Conservation (phyloP, 2,888 invertebrate genomes). For the Leucophenga montana region DNA sequence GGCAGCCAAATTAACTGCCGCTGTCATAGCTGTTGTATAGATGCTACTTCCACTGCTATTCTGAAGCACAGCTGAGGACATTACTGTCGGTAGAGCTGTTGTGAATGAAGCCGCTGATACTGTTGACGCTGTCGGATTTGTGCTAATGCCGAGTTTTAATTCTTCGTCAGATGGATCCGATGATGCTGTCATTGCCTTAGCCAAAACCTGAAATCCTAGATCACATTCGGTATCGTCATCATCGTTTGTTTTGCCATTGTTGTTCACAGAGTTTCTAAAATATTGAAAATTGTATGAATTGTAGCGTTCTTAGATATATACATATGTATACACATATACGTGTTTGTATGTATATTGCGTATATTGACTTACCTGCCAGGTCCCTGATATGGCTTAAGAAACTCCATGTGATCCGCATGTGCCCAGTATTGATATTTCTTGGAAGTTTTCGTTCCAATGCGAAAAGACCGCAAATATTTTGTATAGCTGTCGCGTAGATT, state of each 20-base stretch:
- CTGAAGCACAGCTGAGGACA: slow-evolving; percentile 30
- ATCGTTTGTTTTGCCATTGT: slow-evolving; percentile 60
- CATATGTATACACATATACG: not conserved
- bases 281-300: not conserved
- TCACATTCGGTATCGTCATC: slow-evolving; percentile 71
- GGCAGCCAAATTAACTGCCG: slow-evolving; percentile 41
- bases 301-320: not conserved
- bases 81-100: slow-evolving; percentile 28
- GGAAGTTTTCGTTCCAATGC: slow-evolving; percentile 72
- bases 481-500: slow-evolving; percentile 73
- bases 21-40: slow-evolving; percentile 40
- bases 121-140: slow-evolving; percentile 33
- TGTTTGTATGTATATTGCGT: too few species aligned
- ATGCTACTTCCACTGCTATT: not conserved
- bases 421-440: slow-evolving; percentile 73
- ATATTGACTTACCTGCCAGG: slow-evolving; percentile 69
- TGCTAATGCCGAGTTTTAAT: slow-evolving; percentile 55
- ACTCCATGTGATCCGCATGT: slow-evolving; percentile 73
- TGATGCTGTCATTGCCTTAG: slow-evolving; percentile 55
- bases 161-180: slow-evolving; percentile 56
- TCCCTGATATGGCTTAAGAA: slow-evolving; percentile 71
- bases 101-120: slow-evolving; percentile 30
- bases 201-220: slow-evolving; percentile 69
- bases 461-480: slow-evolving; percentile 72
- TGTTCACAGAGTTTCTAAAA: slow-evolving; percentile 57